phyloP scores from a whole-genome alignment of 1,140 invertebrate species.

The Calephelis nemesis region DNA sequence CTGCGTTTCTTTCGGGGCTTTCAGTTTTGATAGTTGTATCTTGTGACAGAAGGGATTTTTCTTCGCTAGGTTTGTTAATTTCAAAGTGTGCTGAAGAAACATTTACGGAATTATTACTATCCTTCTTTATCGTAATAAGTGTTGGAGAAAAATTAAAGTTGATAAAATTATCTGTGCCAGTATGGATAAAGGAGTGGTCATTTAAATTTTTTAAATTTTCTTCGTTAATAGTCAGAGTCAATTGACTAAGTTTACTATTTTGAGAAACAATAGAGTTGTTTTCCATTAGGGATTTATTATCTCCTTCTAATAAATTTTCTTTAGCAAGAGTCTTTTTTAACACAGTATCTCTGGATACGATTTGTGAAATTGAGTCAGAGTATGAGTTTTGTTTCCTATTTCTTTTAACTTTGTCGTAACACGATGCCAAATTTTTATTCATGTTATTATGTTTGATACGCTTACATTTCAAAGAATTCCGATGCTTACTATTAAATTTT shows the following conservation, averaged over 20 bases:
- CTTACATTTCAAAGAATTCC: conserved; percentile 33
- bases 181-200: not conserved
- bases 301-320: conserved; percentile 39
- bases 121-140: not conserved
- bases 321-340: conserved; percentile 41
- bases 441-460: conserved; percentile 29
- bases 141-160: not conserved
- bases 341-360: conserved; percentile 31
- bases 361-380: conserved; percentile 32
- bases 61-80: not conserved
- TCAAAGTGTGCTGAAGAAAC: not conserved
- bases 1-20: not conserved
- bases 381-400: conserved; percentile 26
- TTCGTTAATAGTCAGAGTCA: not conserved
- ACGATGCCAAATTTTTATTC: conserved; percentile 34
- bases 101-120: not conserved
- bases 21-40: not conserved
- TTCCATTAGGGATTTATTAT: conserved; percentile 20
- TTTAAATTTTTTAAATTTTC: not conserved
- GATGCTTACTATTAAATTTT: conserved; percentile 10
- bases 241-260: not conserved
- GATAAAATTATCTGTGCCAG: not conserved
- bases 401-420: conserved; percentile 30
- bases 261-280: not conserved
- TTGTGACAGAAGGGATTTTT: not conserved